phyloP scores from a whole-genome alignment of 2,113 vertebrate genomes.

The Mesoclemmys tuberculata region DNA sequence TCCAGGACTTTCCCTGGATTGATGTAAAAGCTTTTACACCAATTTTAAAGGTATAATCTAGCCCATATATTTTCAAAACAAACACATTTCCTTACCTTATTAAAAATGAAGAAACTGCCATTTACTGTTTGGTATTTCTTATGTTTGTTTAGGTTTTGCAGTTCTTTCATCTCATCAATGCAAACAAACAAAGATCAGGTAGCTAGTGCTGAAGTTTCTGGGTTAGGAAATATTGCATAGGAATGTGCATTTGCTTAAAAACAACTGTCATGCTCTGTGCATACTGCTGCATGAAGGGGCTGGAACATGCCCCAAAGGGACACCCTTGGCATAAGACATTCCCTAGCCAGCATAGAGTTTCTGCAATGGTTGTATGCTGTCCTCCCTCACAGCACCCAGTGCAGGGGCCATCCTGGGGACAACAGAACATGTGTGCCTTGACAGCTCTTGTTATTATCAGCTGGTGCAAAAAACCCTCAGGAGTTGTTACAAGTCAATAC shows the following conservation, averaged over 20 bases:
- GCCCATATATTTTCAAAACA: background rate
- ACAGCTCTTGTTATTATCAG: background rate
- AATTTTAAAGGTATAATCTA: background rate
- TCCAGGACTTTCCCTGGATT: background rate
- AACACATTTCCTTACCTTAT: background rate
- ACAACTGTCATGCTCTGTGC: background rate
- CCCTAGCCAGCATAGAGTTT: background rate
- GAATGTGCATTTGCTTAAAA: background rate
- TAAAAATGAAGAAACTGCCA: background rate
- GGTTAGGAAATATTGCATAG: background rate
- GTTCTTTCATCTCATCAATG: background rate
- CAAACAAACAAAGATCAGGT: background rate
- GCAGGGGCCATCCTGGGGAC: background rate
- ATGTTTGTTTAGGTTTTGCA: background rate
- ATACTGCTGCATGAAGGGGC: background rate
- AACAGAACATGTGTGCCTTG: background rate
- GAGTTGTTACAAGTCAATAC: background rate
- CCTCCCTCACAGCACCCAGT: background rate
- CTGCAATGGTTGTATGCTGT: background rate
- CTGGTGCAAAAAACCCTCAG: background rate
- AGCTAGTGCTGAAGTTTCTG: background rate
- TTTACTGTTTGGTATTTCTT: background rate
- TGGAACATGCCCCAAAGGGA: background rate
- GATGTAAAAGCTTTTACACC: background rate
- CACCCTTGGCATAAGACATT: background rate